Conservation (phyloP, 1,140 invertebrate species). For the Drosophila bocqueti region DNA sequence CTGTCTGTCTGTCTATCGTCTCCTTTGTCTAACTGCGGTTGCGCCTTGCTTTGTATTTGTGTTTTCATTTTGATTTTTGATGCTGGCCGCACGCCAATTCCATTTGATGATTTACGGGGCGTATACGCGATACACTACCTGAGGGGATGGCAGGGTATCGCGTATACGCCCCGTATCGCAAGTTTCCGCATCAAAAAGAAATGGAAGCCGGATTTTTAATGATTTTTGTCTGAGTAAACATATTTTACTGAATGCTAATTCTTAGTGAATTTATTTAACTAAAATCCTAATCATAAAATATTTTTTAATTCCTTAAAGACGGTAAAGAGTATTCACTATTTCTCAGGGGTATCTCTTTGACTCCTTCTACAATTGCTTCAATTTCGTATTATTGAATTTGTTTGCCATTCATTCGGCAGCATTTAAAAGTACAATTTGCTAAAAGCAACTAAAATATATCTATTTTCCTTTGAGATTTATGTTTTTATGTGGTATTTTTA, state of each 20-base stretch:
- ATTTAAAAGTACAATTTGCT: constrained; percentile 33
- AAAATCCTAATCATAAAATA: not conserved
- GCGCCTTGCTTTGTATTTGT: constrained; percentile 66
- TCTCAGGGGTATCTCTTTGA: not conserved
- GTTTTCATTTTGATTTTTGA: constrained; percentile 60
- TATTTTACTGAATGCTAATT: not conserved
- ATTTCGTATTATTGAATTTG: constrained; percentile 51
- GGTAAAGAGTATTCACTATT: constrained; percentile 10
- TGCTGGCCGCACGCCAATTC: constrained; percentile 69
- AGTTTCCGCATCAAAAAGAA: not conserved
- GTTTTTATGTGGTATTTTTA: constrained; percentile 58
- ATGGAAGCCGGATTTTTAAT: too few species aligned
- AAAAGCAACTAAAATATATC: constrained; percentile 41
- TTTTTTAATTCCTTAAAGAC: not conserved
- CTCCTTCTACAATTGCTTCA: constrained; percentile 22
- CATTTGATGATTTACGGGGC: constrained; percentile 39
- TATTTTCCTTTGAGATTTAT: constrained; percentile 43
- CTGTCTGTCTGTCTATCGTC: constrained; percentile 40
- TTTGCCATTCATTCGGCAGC: constrained; percentile 39
- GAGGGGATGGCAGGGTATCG: not conserved
- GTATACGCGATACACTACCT: constrained; percentile 29
- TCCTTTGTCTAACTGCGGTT: constrained; percentile 77
- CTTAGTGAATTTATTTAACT: not conserved
- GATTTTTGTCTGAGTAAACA: not conserved
- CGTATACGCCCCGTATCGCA: not conserved